Conservation (phyloP, 2,888 invertebrate genomes). For the Dasysyrphus albostriatus region DNA sequence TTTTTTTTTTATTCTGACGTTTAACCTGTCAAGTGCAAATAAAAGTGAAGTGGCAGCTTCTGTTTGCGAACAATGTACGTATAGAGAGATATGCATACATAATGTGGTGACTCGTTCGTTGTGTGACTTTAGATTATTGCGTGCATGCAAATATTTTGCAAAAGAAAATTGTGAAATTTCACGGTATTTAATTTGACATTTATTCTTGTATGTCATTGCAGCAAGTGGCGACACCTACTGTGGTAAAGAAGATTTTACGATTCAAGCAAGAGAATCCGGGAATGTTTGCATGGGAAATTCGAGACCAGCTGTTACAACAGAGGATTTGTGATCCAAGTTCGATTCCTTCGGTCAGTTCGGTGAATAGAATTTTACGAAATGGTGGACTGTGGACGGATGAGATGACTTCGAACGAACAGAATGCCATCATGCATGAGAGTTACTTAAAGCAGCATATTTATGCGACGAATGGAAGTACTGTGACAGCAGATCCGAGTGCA, state of each 20-base stretch:
- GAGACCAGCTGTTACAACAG: constrained; percentile 94
- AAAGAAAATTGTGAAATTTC: constrained; percentile 78
- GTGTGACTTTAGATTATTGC: constrained; percentile 43
- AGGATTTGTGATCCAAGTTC: constrained; percentile 95
- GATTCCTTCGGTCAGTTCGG: constrained; percentile 97
- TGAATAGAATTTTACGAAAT: constrained; percentile 95
- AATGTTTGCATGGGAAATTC: constrained; percentile 98
- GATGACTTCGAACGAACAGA: constrained; percentile 83
- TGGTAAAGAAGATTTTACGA: constrained; percentile 96
- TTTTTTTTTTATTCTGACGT: constrained; percentile 42
- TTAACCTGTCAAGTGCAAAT: constrained; percentile 75
- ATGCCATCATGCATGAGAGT: constrained; percentile 78
- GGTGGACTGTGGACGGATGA: constrained; percentile 92
- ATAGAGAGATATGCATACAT: not conserved
- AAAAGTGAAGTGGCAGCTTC: constrained; percentile 73
- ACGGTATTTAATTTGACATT: constrained; percentile 81
- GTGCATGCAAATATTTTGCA: constrained; percentile 61
- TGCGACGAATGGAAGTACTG: constrained; percentile 75
- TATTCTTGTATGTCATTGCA: constrained; percentile 84
- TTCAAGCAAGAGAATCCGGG: constrained; percentile 98
- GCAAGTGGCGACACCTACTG: constrained; percentile 98
- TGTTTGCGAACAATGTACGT: constrained; percentile 45
- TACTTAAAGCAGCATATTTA: constrained; percentile 82
- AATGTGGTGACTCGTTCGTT: not conserved
- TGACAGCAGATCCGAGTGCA: constrained; percentile 53